Evolutionary conservation across 2,113 vertebrate species (phyloP).

Genomic region (Corvus hawaiiensis): DNA sequence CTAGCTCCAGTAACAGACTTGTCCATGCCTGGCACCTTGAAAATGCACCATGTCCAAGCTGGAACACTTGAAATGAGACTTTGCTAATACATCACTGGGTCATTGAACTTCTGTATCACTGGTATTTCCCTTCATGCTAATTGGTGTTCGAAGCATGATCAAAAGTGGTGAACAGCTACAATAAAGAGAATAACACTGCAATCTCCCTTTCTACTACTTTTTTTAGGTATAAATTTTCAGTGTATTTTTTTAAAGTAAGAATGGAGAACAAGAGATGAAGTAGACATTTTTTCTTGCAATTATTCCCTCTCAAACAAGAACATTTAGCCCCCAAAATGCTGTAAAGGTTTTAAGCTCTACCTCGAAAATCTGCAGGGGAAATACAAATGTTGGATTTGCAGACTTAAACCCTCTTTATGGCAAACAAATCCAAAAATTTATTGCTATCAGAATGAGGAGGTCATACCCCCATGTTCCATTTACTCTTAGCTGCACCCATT

Average conservation of each 20-base stretch:
- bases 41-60: neutral
- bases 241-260: neutral
- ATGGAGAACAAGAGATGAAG: neutral
- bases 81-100: neutral
- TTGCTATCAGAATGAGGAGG: neutral
- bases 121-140: neutral
- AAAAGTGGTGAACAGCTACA: neutral
- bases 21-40: neutral
- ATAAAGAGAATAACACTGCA: neutral
- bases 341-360: neutral
- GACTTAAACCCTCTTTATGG: neutral
- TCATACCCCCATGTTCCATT: neutral
- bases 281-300: neutral
- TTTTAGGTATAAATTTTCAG: neutral
- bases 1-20: neutral
- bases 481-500: neutral
- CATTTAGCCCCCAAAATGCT: neutral
- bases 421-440: neutral
- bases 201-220: neutral
- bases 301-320: neutral
- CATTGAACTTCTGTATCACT: neutral
- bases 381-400: neutral
- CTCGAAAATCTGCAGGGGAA: neutral
- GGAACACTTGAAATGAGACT: neutral
- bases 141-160: neutral